Conservation (phyloP, 2,888 invertebrate species). For the Oligia latruncula region DNA sequence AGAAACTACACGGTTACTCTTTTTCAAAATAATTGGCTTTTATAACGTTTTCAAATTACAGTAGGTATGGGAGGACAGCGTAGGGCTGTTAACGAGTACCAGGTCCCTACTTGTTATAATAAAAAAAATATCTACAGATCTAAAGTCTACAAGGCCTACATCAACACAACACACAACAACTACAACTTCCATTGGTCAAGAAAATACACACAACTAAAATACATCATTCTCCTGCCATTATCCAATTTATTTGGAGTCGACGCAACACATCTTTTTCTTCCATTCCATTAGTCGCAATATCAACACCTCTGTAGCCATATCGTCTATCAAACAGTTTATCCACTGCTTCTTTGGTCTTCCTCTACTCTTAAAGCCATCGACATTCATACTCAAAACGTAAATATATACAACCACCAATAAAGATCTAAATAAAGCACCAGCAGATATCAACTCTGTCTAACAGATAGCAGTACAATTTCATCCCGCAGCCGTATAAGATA, state of each 20-base stretch:
- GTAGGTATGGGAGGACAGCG: too few species aligned
- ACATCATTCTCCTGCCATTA: not conserved
- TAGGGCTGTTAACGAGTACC: too few species aligned
- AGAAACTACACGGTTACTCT: too few species aligned
- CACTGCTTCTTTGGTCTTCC: not conserved
- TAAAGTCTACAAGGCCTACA: too few species aligned
- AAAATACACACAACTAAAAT: not conserved
- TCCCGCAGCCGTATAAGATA: constrained; percentile 16
- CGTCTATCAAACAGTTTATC: not conserved
- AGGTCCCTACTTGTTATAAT: too few species aligned
- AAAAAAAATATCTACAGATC: too few species aligned
- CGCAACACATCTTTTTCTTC: too few species aligned
- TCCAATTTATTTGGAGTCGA: too few species aligned
- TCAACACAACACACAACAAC: not conserved
- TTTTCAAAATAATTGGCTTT: too few species aligned
- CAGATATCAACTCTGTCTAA: constrained; percentile 27
- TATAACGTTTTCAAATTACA: too few species aligned
- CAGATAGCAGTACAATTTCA: constrained; percentile 29
- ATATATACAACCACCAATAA: not conserved
- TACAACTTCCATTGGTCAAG: not conserved
- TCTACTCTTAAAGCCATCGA: not conserved
- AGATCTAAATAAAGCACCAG: not conserved
- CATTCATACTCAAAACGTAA: not conserved
- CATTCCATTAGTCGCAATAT: too few species aligned
- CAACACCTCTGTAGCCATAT: too few species aligned